Evolutionary conservation across 2,113 vertebrate genomes (phyloP), one percentile per base, ranked within the genome.

Genomic region (Pagrus major): DNA sequence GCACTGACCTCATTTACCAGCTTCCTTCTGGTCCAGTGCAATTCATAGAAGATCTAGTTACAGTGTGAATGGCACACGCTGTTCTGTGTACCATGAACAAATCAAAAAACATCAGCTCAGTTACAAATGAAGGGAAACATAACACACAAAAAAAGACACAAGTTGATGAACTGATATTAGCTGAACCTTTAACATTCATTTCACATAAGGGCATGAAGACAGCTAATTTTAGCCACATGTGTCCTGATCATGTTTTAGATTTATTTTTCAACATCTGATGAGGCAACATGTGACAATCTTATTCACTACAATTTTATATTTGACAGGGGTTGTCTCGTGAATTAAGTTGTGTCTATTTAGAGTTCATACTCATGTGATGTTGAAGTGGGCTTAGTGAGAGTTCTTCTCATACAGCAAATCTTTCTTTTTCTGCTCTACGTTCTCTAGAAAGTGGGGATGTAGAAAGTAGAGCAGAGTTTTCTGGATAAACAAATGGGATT

Each of bases 141-240:
- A 35, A 35, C 8, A 29, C 2, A 46, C 1, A 23, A 46, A 54
- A 1, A 37, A 27, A 54, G 3, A 33, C 20, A 27, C 51, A 60
- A 23, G 23, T 7, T 41, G 16, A 77, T 27, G 51, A 66, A 70
- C 58, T 39, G 7, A 81, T n/a, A 81, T n/a, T 58, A 44, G 20
- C 33, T 12, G 5, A 71, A 15, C 14, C 3, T 58, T 35, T 9
- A 0, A 18, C 56, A 61, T 56, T 47, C 29, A n/a, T 60, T 35
- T 58, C 27, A 35, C 49, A 37, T 5, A 6, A 52, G 2, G 33
- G 3, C 2, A 41, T 25, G 21, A 27, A 23, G 16, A 0, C 18
- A 47, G 51, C 3, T 71, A 60, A 29, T 76, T 83, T 79, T 69
- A 64, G 55, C 47, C 29, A 6, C 23, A n/a, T 6, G 1, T 10